These are phyloP conservation scores for Phenganax marumi DNA, from an alignment of 92 coral and sea anemone genomes.

Conservation along the genomic window DNA sequence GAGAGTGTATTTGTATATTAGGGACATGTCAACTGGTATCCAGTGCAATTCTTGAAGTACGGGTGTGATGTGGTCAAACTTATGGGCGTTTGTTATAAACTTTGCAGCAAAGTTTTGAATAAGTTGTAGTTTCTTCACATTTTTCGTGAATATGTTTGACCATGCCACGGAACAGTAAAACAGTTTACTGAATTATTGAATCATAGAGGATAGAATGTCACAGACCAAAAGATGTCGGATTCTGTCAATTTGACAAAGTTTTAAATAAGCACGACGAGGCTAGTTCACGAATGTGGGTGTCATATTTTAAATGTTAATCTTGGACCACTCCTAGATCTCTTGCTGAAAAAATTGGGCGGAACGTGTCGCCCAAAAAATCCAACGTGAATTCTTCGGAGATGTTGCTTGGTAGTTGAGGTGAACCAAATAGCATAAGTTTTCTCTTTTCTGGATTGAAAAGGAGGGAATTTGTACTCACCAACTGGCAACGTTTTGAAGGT, in stretches of 20 bases:
- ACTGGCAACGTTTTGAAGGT: too few species aligned
- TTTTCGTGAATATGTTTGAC: neutral
- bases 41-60: neutral
- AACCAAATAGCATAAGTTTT: neutral
- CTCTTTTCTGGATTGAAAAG: neutral
- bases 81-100: neutral
- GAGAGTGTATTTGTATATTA: too few species aligned
- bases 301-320: too few species aligned
- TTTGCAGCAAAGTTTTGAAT: conserved; percentile 17
- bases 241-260: neutral
- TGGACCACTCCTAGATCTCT: neutral
- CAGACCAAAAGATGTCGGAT: neutral
- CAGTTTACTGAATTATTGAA: neutral
- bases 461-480: too few species aligned
- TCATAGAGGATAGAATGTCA: neutral
- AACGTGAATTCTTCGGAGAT: neutral
- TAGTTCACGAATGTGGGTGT: too few species aligned
- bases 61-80: conserved; percentile 1
- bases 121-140: conserved; percentile 7
- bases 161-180: neutral
- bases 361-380: neutral
- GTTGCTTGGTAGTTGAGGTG: neutral
- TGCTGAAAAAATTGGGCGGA: neutral
- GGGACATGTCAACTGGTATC: too few species aligned
- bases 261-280: too few species aligned